These are phyloP conservation scores for Philhelius pedissequus DNA, from an alignment of 2,888 invertebrate species.

Conservation along the genomic window DNA sequence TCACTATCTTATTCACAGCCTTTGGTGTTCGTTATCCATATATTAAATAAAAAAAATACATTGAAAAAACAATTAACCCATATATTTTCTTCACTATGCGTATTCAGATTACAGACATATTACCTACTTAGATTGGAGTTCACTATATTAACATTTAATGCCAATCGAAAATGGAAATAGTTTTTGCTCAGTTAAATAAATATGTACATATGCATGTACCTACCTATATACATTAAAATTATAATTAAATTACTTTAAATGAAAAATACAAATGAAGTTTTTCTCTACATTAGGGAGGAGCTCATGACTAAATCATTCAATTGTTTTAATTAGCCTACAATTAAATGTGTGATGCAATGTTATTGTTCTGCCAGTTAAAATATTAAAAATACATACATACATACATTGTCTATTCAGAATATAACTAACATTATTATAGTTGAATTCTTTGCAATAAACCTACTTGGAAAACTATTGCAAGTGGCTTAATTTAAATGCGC, in stretches of 20 bases:
- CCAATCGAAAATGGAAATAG: conserved; percentile 49
- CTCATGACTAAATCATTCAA: background rate
- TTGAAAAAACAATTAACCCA: background rate
- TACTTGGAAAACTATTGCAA: background rate
- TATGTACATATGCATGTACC: background rate
- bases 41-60: background rate
- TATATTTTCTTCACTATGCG: background rate
- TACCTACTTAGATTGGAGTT: background rate
- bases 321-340: conserved; percentile 24
- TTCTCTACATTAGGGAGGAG: background rate
- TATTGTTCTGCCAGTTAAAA: background rate
- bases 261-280: background rate
- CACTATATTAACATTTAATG: conserved; percentile 40
- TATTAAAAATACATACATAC: background rate
- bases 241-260: background rate
- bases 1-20: background rate
- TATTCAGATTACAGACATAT: background rate
- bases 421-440: too few relatives aligned
- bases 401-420: background rate
- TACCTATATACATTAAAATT: background rate
- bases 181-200: background rate
- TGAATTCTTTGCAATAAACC: conserved; percentile 27
- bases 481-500: conserved; percentile 1
- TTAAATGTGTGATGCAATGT: conserved; percentile 38
- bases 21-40: background rate